These are phyloP conservation scores for Gnatocerus cornutus DNA, from an alignment of 2,888 invertebrate species.

Conservation along the genomic window DNA sequence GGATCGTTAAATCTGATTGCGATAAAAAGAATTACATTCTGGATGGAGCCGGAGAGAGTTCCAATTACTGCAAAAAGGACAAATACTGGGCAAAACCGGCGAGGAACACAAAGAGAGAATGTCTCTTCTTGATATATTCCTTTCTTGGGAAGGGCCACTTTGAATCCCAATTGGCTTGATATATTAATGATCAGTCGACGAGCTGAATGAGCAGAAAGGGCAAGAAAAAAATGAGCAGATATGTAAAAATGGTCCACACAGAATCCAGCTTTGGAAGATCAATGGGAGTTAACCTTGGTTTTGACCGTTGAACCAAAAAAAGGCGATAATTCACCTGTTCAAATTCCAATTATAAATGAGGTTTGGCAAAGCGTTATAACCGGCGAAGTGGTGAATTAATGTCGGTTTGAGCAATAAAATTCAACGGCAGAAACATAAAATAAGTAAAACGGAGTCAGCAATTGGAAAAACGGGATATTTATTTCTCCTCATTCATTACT, in stretches of 20 bases:
- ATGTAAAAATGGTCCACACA: neutral
- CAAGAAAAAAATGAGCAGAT: conserved; percentile 8
- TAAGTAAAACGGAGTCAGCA: conserved; percentile 17
- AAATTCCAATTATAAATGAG: conserved; percentile 17
- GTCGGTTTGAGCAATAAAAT: conserved; percentile 14
- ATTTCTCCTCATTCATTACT: conserved; percentile 13
- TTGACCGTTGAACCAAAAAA: conserved; percentile 25
- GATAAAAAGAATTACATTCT: conserved; percentile 29
- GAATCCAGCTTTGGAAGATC: conserved; percentile 1
- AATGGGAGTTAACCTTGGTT: conserved; percentile 19
- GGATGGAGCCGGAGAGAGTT: conserved; percentile 7
- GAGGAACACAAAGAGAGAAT: conserved; percentile 25
- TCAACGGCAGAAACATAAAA: neutral
- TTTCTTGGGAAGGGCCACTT: conserved; percentile 15
- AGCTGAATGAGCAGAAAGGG: neutral
- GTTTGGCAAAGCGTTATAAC: conserved; percentile 11
- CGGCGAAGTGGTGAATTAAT: conserved; percentile 15
- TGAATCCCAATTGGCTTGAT: conserved; percentile 32
- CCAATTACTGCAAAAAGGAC: conserved; percentile 32
- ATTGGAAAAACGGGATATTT: conserved; percentile 15
- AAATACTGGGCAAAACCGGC: conserved; percentile 19
- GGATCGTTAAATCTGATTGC: conserved; percentile 20
- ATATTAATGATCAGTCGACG: conserved; percentile 30
- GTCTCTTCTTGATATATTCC: conserved; percentile 30
- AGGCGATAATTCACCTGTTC: conserved; percentile 26